A percentile compares a stretch with the other conserved stretches of the same genome.
Evolutionary conservation across 2,888 invertebrate species (phyloP).

Genomic region (Pammene aurita): DNA sequence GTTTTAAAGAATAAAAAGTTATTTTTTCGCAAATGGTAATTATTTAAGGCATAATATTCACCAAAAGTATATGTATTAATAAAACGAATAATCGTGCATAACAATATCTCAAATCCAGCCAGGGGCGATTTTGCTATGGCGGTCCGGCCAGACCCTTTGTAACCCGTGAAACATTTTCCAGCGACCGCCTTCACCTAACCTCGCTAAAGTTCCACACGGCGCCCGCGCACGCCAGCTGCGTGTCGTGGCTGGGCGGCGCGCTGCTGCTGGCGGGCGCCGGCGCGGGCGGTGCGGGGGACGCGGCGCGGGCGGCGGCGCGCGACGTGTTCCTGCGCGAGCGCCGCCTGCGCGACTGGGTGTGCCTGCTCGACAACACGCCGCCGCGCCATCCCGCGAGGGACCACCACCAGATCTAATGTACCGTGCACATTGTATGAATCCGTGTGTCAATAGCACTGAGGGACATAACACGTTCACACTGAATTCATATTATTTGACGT

Average conservation of each 20-base stretch:
- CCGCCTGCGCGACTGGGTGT: constrained; percentile 92
- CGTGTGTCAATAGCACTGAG: not conserved
- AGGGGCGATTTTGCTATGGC: too few relatives aligned
- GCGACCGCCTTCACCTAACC: constrained; percentile 53
- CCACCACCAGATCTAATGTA: constrained; percentile 38
- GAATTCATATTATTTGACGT: not conserved
- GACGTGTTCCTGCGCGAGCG: constrained; percentile 88
- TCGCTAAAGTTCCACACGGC: constrained; percentile 90
- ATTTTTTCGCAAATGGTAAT: too few relatives aligned
- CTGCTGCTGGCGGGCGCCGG: constrained; percentile 61
- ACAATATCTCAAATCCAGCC: too few relatives aligned
- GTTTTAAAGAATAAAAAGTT: too few relatives aligned
- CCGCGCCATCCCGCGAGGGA: constrained; percentile 59
- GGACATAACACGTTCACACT: not conserved
- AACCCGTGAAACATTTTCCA: constrained; percentile 38
- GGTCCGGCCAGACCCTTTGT: not conserved
- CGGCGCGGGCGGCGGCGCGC: constrained; percentile 88
- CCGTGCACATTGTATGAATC: too few relatives aligned
- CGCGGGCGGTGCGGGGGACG: constrained; percentile 72
- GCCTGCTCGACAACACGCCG: constrained; percentile 84
- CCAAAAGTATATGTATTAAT: too few relatives aligned
- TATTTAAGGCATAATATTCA: too few relatives aligned
- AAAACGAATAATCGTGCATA: too few relatives aligned
- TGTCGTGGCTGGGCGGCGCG: constrained; percentile 93
- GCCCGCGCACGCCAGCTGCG: constrained; percentile 90